Evolutionary conservation across 2,113 vertebrate species (phyloP).

Genomic region (Heterochromis multidens): DNA sequence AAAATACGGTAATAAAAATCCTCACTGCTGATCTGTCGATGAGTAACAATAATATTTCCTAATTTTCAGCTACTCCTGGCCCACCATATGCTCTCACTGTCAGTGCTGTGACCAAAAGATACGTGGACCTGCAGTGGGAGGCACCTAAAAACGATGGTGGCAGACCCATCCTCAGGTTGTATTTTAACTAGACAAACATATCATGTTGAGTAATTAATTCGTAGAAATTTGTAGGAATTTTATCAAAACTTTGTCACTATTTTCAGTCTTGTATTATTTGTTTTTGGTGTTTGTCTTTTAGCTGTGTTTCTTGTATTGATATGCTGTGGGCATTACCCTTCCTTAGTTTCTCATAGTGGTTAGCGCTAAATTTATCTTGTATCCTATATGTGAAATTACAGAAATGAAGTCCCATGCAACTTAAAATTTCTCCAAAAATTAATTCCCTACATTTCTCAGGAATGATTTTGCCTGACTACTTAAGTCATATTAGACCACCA

Average conservation of each 20-base stretch:
- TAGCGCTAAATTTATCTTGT: background rate
- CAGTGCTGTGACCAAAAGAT: slow-evolving; percentile 85
- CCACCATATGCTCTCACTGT: slow-evolving; percentile 90
- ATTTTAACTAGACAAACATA: background rate
- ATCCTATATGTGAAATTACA: background rate
- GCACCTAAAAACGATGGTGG: slow-evolving; percentile 96
- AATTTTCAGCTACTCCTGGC: slow-evolving; percentile 86
- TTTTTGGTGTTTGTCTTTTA: no score
- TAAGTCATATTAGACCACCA: background rate
- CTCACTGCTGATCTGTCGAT: background rate
- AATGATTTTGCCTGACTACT: background rate
- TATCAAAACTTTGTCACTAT: no score
- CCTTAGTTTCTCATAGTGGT: background rate
- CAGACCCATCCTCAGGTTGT: slow-evolving; percentile 89
- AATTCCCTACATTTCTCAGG: background rate
- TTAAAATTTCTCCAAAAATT: background rate
- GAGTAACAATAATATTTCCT: background rate
- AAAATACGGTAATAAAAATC: background rate
- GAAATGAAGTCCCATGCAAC: background rate
- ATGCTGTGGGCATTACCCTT: no score
- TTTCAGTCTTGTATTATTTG: no score
- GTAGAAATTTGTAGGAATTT: no score
- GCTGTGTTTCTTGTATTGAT: no score
- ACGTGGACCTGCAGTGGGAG: slow-evolving; percentile 97
- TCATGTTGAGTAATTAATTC: no score